Evolutionary conservation across 1,140 invertebrate species (phyloP), one percentile per base, ranked within the genome.

Genomic region (Drosophila punjabiensis): DNA sequence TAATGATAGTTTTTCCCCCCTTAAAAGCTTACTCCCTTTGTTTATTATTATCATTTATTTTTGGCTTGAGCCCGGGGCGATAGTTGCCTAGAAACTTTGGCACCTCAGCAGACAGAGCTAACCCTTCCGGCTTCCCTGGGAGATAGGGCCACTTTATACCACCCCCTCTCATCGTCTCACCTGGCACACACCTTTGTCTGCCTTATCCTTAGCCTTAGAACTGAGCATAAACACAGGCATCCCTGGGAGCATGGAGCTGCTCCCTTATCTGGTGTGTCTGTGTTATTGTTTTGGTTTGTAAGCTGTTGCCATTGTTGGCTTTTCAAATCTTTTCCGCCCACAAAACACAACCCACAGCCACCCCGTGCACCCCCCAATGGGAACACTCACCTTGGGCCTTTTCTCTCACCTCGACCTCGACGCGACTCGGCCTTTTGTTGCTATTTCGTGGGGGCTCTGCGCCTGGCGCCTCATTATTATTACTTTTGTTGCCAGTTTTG

Each of bases 401-500:
- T 45, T 20, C 52, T 30, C 65, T 37, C 28, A 37, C 30, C 48
- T 50, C 18, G 5, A 16, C 48, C 55, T 52, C 48, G 5, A 24
- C 24, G 10, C 28, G 50, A 9, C 32, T 24, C 33, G n/a, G 28
- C 45, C 45, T 33, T 30, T 45, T 55, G 64, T 69, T 70, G 63
- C 16, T 35, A 16, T 14, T 24, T 35, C n/a, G 8, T 30, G 9
- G 24, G 47, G 47, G n/a, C n/a, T 39, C 18, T n/a, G 28, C 20
- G 41, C 32, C 43, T 13, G 33, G 11, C 20, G 47, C 47, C 68
- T 71, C 70, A 73, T 73, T 73, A 73, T 73, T 73, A 73, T 73
- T 74, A 81, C 79, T 83, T 79, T 82, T 83, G 75, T 79, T 83
- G 62, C 41, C 81, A 56, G 65, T 73, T 73, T 80, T 84, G 71